Conservation (phyloP, 2,113 vertebrate genomes). For the Pagrus major region DNA sequence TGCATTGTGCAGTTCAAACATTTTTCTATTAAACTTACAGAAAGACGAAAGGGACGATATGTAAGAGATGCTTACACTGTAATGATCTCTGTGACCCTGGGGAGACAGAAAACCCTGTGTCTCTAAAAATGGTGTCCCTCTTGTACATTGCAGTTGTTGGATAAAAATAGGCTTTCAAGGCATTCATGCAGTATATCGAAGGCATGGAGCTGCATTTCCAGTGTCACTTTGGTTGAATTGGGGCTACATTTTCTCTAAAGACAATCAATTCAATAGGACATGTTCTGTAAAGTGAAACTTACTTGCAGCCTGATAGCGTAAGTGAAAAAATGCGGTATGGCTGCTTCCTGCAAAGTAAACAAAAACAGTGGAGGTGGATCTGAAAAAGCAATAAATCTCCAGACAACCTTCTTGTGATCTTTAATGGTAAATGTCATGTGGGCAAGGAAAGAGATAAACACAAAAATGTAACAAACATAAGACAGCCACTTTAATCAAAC, state of each 20-base stretch:
- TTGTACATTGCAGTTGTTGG: neutral
- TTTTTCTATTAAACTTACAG: constrained; percentile 44
- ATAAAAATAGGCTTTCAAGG: neutral
- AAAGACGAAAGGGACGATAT: constrained; percentile 27
- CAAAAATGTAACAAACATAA: neutral
- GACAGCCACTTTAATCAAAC: neutral
- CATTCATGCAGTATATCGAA: neutral
- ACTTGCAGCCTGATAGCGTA: neutral
- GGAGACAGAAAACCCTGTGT: constrained; percentile 38
- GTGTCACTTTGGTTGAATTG: constrained; percentile 13
- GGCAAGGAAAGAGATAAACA: neutral
- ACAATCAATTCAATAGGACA: neutral
- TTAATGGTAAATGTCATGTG: neutral
- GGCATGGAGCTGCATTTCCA: neutral
- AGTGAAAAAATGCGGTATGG: neutral
- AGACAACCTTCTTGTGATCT: neutral
- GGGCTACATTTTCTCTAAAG: neutral
- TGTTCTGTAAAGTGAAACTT: neutral
- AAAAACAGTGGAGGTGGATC: neutral
- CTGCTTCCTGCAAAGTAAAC: neutral
- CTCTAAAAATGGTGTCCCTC: constrained; percentile 6
- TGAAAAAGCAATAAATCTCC: neutral
- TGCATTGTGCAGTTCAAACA: constrained; percentile 49
- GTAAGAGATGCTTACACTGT: constrained; percentile 29
- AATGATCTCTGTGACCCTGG: constrained; percentile 46